phyloP scores from a whole-genome alignment of 2,888 invertebrate species.

The Agriotes lineatus region DNA sequence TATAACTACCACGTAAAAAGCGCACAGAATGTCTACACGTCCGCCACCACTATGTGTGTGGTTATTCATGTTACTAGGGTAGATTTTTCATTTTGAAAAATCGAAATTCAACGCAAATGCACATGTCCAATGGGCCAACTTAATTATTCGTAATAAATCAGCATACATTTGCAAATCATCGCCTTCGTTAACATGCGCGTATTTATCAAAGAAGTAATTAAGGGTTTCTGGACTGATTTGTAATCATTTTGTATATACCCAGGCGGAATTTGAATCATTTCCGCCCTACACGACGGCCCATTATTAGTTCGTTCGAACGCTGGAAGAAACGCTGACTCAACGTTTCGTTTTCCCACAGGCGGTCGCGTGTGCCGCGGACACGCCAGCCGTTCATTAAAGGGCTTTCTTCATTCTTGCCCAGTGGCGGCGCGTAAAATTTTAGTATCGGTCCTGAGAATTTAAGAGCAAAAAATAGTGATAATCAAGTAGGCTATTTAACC shows the following conservation, averaged over 20 bases:
- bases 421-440: conserved; percentile 22
- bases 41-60: too few species aligned
- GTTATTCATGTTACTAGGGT: too few species aligned
- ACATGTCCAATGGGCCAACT: too few species aligned
- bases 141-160: too few species aligned
- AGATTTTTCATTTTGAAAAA: too few species aligned
- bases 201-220: conserved; percentile 7
- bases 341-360: conserved; percentile 38
- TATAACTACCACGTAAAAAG: too few species aligned
- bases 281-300: conserved; percentile 4
- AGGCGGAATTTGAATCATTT: conserved; percentile 25
- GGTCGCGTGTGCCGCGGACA: conserved; percentile 40
- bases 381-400: conserved; percentile 49
- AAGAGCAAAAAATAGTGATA: too few species aligned
- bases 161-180: too few species aligned
- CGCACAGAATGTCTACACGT: too few species aligned
- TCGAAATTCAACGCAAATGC: too few species aligned
- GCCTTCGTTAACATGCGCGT: not conserved
- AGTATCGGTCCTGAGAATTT: too few species aligned
- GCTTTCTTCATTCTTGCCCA: conserved; percentile 34
- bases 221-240: conserved; percentile 1
- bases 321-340: conserved; percentile 29
- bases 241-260: conserved; percentile 6
- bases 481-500: too few species aligned
- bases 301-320: not conserved